Base-by-base conservation (phyloP, 2,113 vertebrate genomes). In the Pseudopodoces humilis region DNA sequence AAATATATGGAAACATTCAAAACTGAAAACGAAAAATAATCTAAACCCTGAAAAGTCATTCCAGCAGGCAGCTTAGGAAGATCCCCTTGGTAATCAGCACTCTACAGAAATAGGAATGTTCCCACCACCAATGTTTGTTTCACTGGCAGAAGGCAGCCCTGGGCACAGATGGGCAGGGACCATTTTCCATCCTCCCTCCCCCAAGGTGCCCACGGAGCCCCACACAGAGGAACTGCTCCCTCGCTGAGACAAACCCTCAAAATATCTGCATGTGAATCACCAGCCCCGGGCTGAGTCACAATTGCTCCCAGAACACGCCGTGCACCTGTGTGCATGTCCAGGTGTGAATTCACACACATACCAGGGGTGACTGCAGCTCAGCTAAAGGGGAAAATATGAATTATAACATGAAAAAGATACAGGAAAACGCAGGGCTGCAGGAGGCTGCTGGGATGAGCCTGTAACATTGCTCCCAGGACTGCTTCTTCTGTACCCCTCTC, bases 141-240 rank as follows among this genome's bases (percentile, higher is more conserved):
- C 70, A 2, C 3, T 1, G 1, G 49, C 76, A 72, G 68, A 33
- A 78, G 47, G 31, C 35, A 46, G 53, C 7, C 2, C 35, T 5
- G 60, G 88, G 21, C 31, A 7, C 44, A 15, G 82, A 25, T 0
- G 1, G 47, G 56, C 44, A 58, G 22, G 20, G 19, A 30, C 28
- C 0, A 0, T 8, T 39, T 50, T 50, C 37, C 20, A 18, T 28
- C 33, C 16, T 16, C 16, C 17, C 28, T 67, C 8, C 13, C 39
- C 14, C 6, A 20, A 68, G 67, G 11, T 31, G 33, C 75, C 59
- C 59, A 70, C 1, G 2, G 68, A 89, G 44, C 37, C 2, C 1
- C 30, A 15, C 1, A 0, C 6, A 9, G 52, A 19, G 67, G n/a
- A 65, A 33, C 62, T 69, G 83, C 44, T 58, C 52, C 39, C 43